A percentile compares a stretch with the other conserved stretches of the same genome.
Conservation (phyloP, 2,113 vertebrate species). For the Festucalex cinctus region DNA sequence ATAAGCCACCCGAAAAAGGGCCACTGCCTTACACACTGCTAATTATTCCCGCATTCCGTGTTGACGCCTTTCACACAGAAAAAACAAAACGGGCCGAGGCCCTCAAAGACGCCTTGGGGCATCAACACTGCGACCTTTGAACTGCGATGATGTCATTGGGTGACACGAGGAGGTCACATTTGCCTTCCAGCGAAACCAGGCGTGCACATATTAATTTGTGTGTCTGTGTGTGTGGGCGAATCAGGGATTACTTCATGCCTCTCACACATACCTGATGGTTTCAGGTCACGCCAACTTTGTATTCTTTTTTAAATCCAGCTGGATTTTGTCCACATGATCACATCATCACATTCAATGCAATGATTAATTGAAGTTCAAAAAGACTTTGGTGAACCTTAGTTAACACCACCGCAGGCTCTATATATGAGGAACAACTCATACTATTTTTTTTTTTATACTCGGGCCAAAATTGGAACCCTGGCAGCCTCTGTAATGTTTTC, state of each 20-base stretch:
- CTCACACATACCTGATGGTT: background rate
- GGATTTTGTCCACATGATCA: background rate
- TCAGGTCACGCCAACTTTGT: background rate
- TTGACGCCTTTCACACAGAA: no score
- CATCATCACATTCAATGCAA: background rate
- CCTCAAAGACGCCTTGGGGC: background rate
- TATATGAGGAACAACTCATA: background rate
- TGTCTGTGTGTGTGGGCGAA: background rate
- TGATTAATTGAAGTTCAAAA: background rate
- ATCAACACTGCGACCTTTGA: no score
- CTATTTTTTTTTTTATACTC: background rate
- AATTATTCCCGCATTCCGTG: no score
- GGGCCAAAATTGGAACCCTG: background rate
- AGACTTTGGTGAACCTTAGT: background rate
- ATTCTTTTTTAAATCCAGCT: background rate
- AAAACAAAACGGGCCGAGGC: no score
- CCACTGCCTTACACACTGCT: no score
- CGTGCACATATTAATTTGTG: background rate
- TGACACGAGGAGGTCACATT: background rate
- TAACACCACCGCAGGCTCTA: background rate
- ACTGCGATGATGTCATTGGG: background rate
- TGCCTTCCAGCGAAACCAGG: slow-evolving; percentile 12
- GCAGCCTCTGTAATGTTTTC: background rate
- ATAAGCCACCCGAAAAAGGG: no score
- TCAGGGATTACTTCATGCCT: slow-evolving; percentile 23